Conservation (phyloP, 1,140 invertebrate species). For the Bombus waltoni region DNA sequence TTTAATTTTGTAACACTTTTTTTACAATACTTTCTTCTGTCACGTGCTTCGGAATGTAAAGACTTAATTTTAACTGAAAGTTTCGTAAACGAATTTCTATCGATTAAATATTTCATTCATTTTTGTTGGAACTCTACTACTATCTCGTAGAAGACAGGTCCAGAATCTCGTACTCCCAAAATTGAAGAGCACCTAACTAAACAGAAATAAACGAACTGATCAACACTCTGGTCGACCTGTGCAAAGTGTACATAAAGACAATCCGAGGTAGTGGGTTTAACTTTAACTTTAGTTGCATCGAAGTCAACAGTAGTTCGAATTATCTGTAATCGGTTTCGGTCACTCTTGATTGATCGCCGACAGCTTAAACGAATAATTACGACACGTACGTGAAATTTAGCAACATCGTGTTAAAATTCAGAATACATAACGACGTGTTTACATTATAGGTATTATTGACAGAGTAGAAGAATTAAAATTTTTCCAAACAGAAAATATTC, state of each 20-base stretch:
- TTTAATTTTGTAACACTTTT: no score
- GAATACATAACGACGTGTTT: not conserved
- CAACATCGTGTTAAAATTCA: not conserved
- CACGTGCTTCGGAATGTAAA: no score
- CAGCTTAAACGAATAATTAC: no score
- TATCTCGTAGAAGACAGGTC: not conserved
- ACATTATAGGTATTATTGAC: no score
- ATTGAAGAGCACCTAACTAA: not conserved
- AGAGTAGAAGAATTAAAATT: no score
- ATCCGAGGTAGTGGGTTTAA: not conserved
- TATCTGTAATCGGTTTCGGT: not conserved
- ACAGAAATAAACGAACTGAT: conserved; percentile 1
- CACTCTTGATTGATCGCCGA: not conserved
- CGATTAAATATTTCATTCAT: no score
- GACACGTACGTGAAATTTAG: not conserved
- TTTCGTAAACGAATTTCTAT: no score
- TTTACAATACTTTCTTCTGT: no score
- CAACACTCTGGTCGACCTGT: not conserved
- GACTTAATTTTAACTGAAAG: no score
- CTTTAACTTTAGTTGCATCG: not conserved
- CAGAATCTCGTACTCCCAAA: not conserved
- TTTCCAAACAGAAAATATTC: no score
- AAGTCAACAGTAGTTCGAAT: not conserved
- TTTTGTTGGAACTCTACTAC: no score
- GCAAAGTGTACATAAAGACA: conserved; percentile 3